phyloP scores from a whole-genome alignment of 2,888 invertebrate species.

The Meteorus colon region DNA sequence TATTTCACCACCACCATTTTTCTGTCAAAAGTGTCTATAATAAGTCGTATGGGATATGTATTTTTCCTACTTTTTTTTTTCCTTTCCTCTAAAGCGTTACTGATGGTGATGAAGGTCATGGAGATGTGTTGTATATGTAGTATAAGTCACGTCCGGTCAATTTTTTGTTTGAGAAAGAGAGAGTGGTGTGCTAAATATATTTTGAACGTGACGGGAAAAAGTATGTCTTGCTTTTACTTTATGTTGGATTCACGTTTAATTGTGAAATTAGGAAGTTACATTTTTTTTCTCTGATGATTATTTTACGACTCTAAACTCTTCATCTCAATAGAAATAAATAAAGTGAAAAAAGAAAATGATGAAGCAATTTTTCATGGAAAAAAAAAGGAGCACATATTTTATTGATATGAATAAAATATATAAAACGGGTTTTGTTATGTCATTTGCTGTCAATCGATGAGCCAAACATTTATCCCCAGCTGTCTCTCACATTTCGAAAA shows the following conservation, averaged over 20 bases:
- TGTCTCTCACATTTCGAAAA: conserved; percentile 48
- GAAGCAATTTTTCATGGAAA: neutral
- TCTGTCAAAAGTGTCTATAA: conserved; percentile 1
- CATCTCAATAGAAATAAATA: too few relatives aligned
- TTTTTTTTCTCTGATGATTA: too few relatives aligned
- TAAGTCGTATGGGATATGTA: neutral
- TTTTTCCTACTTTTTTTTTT: too few relatives aligned
- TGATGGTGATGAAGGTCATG: conserved; percentile 7
- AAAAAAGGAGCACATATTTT: neutral
- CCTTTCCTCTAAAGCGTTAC: neutral
- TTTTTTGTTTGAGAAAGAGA: conserved; percentile 31
- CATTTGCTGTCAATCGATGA: conserved; percentile 15
- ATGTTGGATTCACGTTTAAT: too few relatives aligned
- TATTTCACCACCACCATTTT: conserved; percentile 34
- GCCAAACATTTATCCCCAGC: conserved; percentile 6
- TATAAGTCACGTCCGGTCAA: conserved; percentile 47
- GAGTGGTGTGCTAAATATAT: neutral
- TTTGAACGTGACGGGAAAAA: neutral
- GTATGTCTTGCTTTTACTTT: too few relatives aligned
- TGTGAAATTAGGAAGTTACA: too few relatives aligned
- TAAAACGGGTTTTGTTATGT: conserved; percentile 1
- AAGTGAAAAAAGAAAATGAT: too few relatives aligned
- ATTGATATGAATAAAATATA: neutral
- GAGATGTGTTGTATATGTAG: conserved; percentile 26
- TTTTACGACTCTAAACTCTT: too few relatives aligned